Percentiles rank a stretch among this genome's conserved stretches.
Evolutionary conservation across 2,888 invertebrate species (phyloP).

Genomic region (Dolomedes plantarius): DNA sequence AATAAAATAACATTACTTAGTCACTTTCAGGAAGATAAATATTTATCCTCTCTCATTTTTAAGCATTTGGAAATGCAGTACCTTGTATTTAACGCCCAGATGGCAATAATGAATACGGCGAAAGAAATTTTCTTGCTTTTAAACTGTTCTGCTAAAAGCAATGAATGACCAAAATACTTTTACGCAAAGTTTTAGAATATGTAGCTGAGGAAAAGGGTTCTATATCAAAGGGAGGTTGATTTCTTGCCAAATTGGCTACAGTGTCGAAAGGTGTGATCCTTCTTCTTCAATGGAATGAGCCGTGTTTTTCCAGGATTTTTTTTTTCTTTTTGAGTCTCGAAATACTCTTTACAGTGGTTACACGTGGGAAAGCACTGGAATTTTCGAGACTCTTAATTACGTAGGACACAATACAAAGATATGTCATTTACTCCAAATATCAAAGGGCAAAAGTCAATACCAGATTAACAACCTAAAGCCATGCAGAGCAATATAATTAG

Average conservation of each 20-base stretch:
- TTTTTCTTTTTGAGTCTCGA: slow-evolving; percentile 26
- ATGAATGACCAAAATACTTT: not conserved
- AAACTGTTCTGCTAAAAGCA: no score
- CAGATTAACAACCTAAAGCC: no score
- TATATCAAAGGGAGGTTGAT: not conserved
- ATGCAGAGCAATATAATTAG: no score
- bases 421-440: slow-evolving; percentile 8
- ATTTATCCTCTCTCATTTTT: no score
- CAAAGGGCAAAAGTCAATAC: not conserved
- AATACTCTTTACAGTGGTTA: slow-evolving; percentile 10
- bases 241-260: slow-evolving; percentile 46
- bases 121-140: no score
- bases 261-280: slow-evolving; percentile 14
- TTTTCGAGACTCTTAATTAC: not conserved
- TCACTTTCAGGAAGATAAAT: no score
- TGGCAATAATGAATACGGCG: no score
- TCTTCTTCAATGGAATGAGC: slow-evolving; percentile 51
- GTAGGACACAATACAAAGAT: not conserved
- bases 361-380: not conserved
- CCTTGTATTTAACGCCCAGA: no score
- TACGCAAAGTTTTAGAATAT: not conserved
- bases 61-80: no score
- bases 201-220: not conserved
- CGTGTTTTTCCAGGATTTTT: slow-evolving; percentile 16
- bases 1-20: no score